A percentile compares a stretch with the other conserved stretches of the same genome.
phyloP scores from a whole-genome alignment of 2,888 invertebrate species.

The Caenorhabditis becei region DNA sequence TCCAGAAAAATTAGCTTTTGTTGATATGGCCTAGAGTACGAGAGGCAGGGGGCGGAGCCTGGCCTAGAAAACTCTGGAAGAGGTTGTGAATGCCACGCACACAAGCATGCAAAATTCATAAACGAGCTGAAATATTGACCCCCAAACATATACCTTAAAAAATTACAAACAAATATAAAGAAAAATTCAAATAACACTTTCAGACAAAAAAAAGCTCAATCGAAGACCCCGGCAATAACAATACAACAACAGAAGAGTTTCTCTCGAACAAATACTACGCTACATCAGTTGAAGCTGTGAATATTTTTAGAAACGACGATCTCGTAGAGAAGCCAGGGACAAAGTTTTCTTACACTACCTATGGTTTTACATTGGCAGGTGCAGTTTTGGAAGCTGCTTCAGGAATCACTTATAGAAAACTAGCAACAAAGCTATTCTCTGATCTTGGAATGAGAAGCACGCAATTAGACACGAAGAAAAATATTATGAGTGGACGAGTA shows the following conservation, averaged over 20 bases:
- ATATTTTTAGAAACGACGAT: conserved; percentile 85
- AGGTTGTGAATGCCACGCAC: no score
- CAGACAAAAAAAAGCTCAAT: conserved; percentile 40
- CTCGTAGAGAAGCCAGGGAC: conserved; percentile 84
- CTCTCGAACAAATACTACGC: conserved; percentile 83
- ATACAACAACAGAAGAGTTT: conserved; percentile 82
- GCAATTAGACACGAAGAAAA: conserved; percentile 84
- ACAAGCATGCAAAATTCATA: no score
- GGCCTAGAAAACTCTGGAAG: no score
- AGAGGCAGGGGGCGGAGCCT: no score
- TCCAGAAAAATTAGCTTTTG: no score
- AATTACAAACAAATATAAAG: not conserved
- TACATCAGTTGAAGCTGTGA: conserved; percentile 83
- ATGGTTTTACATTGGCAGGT: conserved; percentile 85
- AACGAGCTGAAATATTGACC: no score
- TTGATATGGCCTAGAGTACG: no score
- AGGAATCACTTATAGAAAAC: conserved; percentile 76
- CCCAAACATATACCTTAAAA: no score
- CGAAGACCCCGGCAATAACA: conserved; percentile 60
- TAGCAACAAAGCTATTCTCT: conserved; percentile 82
- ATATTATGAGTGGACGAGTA: conserved; percentile 84
- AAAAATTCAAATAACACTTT: conserved; percentile 19
- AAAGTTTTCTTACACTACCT: conserved; percentile 83
- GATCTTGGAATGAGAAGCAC: conserved; percentile 84
- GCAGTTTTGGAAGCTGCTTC: conserved; percentile 84